A percentile compares a stretch with the other conserved stretches of the same genome.
phyloP scores from a whole-genome alignment of 2,797 vertebrate genomes.

The Crocidura indochinensis region DNA sequence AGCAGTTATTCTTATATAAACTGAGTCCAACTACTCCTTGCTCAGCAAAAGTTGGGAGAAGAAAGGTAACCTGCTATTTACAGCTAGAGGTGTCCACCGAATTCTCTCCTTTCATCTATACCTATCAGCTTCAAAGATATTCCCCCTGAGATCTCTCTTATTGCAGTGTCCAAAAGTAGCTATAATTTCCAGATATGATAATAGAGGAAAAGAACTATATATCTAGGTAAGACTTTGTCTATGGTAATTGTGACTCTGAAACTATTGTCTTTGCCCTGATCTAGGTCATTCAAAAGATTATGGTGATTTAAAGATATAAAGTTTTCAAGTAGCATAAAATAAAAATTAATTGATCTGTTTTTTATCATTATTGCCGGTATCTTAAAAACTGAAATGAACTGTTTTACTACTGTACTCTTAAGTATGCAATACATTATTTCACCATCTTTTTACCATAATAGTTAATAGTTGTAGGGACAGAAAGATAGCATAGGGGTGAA shows the following conservation, averaged over 20 bases:
- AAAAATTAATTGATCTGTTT: slow-evolving; percentile 62
- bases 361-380: slow-evolving; percentile 61
- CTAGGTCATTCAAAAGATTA: slow-evolving; percentile 12
- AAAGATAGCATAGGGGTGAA: no score
- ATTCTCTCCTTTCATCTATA: slow-evolving; percentile 1
- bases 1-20: neutral
- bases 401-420: slow-evolving; percentile 65
- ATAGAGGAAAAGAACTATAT: slow-evolving; percentile 6
- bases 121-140: slow-evolving; percentile 2
- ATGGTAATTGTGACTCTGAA: neutral
- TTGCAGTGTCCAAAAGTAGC: neutral
- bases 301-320: slow-evolving; percentile 52
- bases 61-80: neutral
- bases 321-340: slow-evolving; percentile 59
- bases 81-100: neutral
- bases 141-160: neutral
- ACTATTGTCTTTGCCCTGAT: neutral
- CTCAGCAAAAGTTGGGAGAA: slow-evolving; percentile 6
- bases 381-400: slow-evolving; percentile 65
- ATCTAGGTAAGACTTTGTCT: slow-evolving; percentile 40
- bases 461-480: neutral
- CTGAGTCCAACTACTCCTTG: neutral
- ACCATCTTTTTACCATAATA: slow-evolving; percentile 27
- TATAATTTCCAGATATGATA: neutral
- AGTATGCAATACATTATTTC: slow-evolving; percentile 49